Evolutionary conservation across 2,888 invertebrate genomes (phyloP).

Genomic region (Heliconius ethilla): DNA sequence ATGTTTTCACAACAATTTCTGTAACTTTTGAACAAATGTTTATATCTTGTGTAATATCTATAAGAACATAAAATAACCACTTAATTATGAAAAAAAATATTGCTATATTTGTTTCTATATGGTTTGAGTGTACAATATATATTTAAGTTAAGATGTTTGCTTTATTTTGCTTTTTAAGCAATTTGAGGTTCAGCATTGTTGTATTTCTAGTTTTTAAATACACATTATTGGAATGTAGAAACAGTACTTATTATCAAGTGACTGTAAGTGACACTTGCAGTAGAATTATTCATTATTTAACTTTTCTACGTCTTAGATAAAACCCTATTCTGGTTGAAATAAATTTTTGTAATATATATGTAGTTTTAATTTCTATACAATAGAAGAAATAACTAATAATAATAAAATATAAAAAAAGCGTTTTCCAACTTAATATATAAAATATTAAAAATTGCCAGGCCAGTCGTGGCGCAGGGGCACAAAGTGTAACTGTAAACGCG

Average conservation of each 20-base stretch:
- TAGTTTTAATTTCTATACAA: conserved; percentile 47
- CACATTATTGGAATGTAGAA: conserved; percentile 62
- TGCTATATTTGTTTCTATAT: neutral
- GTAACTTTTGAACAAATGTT: neutral
- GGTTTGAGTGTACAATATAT: conserved; percentile 17
- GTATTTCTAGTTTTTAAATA: conserved; percentile 44
- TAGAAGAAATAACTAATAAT: neutral
- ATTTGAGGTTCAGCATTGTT: conserved; percentile 19
- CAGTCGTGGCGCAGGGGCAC: too few relatives aligned
- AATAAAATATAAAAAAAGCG: too few relatives aligned
- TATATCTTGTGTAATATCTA: too few relatives aligned
- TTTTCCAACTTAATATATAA: too few relatives aligned
- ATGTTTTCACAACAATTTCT: neutral
- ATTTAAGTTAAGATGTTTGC: conserved; percentile 11
- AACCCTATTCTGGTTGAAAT: conserved; percentile 71
- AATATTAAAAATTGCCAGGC: too few relatives aligned
- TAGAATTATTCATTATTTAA: conserved; percentile 45
- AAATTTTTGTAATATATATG: conserved; percentile 72
- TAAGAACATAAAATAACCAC: too few relatives aligned
- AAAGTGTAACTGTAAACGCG: too few relatives aligned
- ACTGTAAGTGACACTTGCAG: conserved; percentile 35
- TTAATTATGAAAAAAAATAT: neutral
- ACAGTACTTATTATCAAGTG: conserved; percentile 43
- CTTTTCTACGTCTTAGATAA: conserved; percentile 55
- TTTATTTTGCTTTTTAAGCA: conserved; percentile 25